Percentiles rank a stretch among this genome's conserved stretches.
Evolutionary conservation across 2,113 vertebrate genomes (phyloP).

Genomic region (Macroglossus sobrinus): DNA sequence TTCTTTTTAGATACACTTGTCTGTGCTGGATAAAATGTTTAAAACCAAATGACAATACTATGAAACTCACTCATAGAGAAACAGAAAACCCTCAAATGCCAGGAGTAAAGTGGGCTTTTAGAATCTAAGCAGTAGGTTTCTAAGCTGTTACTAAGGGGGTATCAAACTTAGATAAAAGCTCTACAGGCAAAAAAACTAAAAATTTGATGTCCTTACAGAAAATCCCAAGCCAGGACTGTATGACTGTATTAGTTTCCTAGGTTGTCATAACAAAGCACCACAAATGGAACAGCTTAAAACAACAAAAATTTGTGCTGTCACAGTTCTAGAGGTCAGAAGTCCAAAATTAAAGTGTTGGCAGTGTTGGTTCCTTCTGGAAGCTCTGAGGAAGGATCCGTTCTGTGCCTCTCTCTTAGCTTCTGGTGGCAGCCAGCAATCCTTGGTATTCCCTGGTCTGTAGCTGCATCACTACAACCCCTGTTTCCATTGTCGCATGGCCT

Average conservation of each 20-base stretch:
- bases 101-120: neutral
- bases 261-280: neutral
- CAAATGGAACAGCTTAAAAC: neutral
- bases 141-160: neutral
- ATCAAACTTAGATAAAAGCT: neutral
- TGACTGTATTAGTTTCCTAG: neutral
- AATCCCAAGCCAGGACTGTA: neutral
- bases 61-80: neutral
- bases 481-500: neutral
- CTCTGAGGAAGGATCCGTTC: neutral
- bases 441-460: neutral
- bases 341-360: neutral
- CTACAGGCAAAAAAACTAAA: neutral
- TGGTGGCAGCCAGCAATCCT: neutral
- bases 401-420: neutral
- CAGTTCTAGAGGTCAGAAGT: neutral
- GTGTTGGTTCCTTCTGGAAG: neutral
- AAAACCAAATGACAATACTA: slow-evolving; percentile 16
- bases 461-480: neutral
- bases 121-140: neutral
- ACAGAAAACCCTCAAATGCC: neutral
- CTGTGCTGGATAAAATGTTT: neutral
- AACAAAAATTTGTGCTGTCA: neutral
- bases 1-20: neutral
- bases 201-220: neutral